phyloP scores from a whole-genome alignment of 1,140 invertebrate genomes.

The Leptopilina clavipes region DNA sequence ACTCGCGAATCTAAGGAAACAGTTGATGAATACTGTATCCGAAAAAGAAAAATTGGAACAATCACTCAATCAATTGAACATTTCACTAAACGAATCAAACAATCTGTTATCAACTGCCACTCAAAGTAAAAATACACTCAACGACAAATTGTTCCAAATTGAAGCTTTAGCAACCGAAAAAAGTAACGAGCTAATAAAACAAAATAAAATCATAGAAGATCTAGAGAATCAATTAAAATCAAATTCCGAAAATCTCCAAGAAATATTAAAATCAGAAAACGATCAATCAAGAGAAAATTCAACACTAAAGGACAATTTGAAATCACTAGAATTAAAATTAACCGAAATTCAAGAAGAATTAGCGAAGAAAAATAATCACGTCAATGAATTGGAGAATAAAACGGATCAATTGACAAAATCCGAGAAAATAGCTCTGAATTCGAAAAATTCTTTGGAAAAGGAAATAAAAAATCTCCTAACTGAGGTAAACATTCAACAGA shows the following conservation, averaged over 20 bases:
- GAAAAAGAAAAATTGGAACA: slow-evolving; percentile 48
- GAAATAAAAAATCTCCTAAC: slow-evolving; percentile 48
- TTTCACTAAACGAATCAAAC: slow-evolving; percentile 53
- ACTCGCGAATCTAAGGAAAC: slow-evolving; percentile 44
- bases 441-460: slow-evolving; percentile 48
- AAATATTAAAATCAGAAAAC: slow-evolving; percentile 51
- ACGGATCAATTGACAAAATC: slow-evolving; percentile 46
- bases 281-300: slow-evolving; percentile 53
- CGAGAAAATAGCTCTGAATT: slow-evolving; percentile 45
- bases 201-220: slow-evolving; percentile 40
- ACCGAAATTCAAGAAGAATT: slow-evolving; percentile 40
- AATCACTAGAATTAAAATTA: slow-evolving; percentile 55
- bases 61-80: slow-evolving; percentile 49
- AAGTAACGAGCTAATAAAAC: slow-evolving; percentile 45
- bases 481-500: slow-evolving; percentile 45
- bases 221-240: slow-evolving; percentile 44
- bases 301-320: slow-evolving; percentile 56
- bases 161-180: slow-evolving; percentile 41
- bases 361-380: slow-evolving; percentile 48
- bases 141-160: slow-evolving; percentile 46
- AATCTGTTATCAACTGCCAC: slow-evolving; percentile 48
- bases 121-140: slow-evolving; percentile 43
- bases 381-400: slow-evolving; percentile 47
- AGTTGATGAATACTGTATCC: slow-evolving; percentile 39
- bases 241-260: slow-evolving; percentile 43